These are phyloP conservation scores for Coturnix japonica DNA, from an alignment of 2,113 vertebrate species.

Conservation along the genomic window DNA sequence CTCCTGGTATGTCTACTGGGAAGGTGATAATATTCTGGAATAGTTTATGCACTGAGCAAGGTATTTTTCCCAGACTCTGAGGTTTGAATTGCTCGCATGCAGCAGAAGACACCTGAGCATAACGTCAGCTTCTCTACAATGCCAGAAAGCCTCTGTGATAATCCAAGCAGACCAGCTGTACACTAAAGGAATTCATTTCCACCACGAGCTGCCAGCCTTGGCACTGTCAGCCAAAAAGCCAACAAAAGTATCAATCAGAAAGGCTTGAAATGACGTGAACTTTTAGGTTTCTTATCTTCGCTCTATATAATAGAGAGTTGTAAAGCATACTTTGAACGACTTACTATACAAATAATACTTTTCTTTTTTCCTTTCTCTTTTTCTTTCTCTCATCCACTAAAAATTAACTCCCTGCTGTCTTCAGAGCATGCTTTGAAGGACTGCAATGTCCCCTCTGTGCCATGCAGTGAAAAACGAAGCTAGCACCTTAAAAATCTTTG, in stretches of 20 bases:
- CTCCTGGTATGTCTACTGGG: not conserved
- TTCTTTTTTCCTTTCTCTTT: not conserved
- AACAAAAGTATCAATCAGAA: not conserved
- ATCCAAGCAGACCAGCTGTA: not conserved
- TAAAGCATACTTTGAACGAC: not conserved
- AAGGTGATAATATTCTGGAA: not conserved
- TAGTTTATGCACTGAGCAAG: not conserved
- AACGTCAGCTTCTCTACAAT: not conserved
- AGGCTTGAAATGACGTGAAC: not conserved
- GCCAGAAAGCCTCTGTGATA: not conserved
- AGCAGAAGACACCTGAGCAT: not conserved
- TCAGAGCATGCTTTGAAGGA: not conserved
- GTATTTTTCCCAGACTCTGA: not conserved
- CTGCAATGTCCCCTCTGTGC: fast-evolving
- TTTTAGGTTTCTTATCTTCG: not conserved
- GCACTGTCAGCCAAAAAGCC: not conserved
- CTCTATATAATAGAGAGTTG: not conserved
- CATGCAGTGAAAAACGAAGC: not conserved
- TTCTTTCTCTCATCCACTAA: not conserved
- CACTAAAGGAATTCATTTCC: not conserved
- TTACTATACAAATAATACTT: not conserved
- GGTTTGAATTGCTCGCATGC: not conserved
- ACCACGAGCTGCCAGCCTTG: not conserved
- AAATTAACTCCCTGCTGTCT: not conserved
- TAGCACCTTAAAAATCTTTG: not conserved